phyloP scores from a whole-genome alignment of 2,888 invertebrate genomes.

The Leptinotarsa tumamoca region DNA sequence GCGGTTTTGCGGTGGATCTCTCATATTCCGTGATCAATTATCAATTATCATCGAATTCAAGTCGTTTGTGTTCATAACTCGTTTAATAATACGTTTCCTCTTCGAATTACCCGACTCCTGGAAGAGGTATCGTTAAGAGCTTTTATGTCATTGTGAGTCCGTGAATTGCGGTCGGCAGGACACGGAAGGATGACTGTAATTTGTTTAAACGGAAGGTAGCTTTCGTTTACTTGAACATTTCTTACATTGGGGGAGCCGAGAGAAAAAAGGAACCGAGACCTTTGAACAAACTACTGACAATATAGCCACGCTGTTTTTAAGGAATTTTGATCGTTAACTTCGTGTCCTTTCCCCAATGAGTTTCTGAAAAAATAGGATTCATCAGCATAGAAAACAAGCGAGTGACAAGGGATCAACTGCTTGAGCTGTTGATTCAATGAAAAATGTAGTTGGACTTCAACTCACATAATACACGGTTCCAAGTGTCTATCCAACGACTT shows the following conservation, averaged over 20 bases:
- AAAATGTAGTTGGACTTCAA: too few species aligned
- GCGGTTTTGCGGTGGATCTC: slow-evolving; percentile 19
- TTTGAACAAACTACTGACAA: too few species aligned
- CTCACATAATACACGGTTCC: too few species aligned
- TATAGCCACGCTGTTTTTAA: too few species aligned
- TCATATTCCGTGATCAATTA: slow-evolving; percentile 23
- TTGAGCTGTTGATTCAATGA: too few species aligned
- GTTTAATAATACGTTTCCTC: slow-evolving; percentile 42
- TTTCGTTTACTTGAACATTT: background rate
- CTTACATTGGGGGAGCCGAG: background rate
- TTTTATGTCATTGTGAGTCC: slow-evolving; percentile 35
- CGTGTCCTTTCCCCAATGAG: too few species aligned
- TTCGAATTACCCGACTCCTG: slow-evolving; percentile 41
- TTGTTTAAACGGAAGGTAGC: background rate
- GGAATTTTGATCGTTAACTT: too few species aligned
- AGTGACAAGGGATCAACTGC: too few species aligned
- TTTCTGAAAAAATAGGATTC: too few species aligned
- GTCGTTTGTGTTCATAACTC: slow-evolving; percentile 39
- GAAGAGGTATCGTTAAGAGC: slow-evolving; percentile 47
- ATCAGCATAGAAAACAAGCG: too few species aligned
- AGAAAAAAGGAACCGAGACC: background rate
- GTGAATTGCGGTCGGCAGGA: slow-evolving; percentile 49
- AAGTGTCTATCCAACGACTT: too few species aligned
- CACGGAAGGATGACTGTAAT: slow-evolving; percentile 47
- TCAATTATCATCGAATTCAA: slow-evolving; percentile 39